phyloP scores from a whole-genome alignment of 2,797 vertebrate species.

The Xenops minutus region DNA sequence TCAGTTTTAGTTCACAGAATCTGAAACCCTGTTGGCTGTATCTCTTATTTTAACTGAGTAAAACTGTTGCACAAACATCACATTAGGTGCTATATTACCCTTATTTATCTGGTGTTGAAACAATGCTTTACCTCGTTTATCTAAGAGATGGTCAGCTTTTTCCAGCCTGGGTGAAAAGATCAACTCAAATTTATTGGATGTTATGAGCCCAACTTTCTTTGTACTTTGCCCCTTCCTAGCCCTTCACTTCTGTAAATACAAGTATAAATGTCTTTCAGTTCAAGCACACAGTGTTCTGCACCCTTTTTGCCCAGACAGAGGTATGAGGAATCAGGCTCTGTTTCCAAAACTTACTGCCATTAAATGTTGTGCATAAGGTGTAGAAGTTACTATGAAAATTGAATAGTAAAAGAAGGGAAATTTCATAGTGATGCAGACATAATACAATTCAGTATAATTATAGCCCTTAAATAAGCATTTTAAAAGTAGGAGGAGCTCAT shows the following conservation, averaged over 20 bases:
- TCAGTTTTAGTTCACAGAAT: conserved; percentile 54
- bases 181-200: background rate
- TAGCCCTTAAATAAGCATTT: background rate
- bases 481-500: background rate
- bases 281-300: background rate
- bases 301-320: background rate
- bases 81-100: conserved; percentile 46
- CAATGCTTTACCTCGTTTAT: conserved; percentile 19
- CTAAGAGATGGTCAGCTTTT: conserved; percentile 19
- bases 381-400: background rate
- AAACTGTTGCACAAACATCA: conserved; percentile 53
- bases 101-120: conserved; percentile 45
- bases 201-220: background rate
- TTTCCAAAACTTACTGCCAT: background rate
- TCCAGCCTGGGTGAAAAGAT: conserved; percentile 7
- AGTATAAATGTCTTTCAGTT: background rate
- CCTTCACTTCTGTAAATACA: background rate
- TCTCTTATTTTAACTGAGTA: conserved; percentile 57
- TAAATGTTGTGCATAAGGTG: background rate
- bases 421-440: background rate
- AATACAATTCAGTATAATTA: background rate
- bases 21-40: conserved; percentile 58
- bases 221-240: background rate
- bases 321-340: background rate
- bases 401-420: background rate